Base-by-base conservation (phyloP, 1,140 invertebrate species). In the Drosophila pectinifera region DNA sequence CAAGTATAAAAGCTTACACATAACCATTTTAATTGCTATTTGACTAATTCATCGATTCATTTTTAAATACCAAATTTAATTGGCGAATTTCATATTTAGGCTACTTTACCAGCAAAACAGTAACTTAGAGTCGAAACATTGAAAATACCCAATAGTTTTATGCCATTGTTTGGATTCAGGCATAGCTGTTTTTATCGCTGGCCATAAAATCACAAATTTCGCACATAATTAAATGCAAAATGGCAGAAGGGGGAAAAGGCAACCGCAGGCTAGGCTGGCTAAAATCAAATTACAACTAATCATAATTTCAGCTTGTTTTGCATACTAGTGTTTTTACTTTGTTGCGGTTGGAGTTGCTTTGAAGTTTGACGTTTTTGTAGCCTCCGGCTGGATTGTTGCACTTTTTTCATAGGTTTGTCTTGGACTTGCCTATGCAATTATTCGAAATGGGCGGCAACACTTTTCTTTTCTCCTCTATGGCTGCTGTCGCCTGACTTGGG, bases 221-320 rank as follows among this genome's bases (percentile, higher is more conserved):
- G 76, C 84, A 88, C 83, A 84, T 88, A 90, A 90, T 84, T 85
- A 88, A 88, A 84, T 77, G 45, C 67, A 80, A 74, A 69, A 63
- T 36, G 46, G 45, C 39, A 43, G 20, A 22, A 11, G 31, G 41
- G 49, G 24, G 28, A 41, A 56, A 49, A 63, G 7, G 41, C 20
- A 42, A 51, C 38, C 59, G 53, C 61, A 57, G 61, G 49, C 69
- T 77, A 57, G 51, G 46, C 70, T 73, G 69, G 56, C 69, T 64
- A 67, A 82, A 78, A 82, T 82, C 64, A 72, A 85, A 82, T 85
- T 82, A 62, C 82, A 82, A 82, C 83, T 82, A 82, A 85, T 82
- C 73, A 76, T 76, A 74, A 68, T 76, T 76, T 76, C 42, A 70
- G 68, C 64, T 46, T 26, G 49, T 70, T 56, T 69, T 69, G 39